phyloP scores from a whole-genome alignment of 2,888 invertebrate species.

The Apamea monoglypha region DNA sequence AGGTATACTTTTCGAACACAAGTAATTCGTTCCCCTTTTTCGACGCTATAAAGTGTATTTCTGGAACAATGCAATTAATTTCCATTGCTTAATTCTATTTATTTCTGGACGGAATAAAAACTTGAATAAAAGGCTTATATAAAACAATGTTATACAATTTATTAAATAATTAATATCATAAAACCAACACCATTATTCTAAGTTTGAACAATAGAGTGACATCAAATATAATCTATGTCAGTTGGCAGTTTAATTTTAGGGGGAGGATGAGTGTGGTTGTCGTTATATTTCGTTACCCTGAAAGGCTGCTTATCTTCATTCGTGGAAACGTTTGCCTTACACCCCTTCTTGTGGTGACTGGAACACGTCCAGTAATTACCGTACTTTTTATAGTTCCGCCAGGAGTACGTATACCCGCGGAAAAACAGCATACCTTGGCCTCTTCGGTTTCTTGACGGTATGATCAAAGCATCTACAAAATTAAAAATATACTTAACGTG shows the following conservation, averaged over 20 bases:
- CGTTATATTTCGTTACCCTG: slow-evolving; percentile 69
- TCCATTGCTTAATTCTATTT: background rate
- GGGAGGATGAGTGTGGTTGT: slow-evolving; percentile 77
- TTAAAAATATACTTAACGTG: slow-evolving; percentile 31
- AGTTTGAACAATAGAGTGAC: slow-evolving; percentile 25
- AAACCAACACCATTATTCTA: slow-evolving; percentile 44
- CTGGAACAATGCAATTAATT: slow-evolving; percentile 72
- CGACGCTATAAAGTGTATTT: slow-evolving; percentile 83
- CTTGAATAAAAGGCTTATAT: slow-evolving; percentile 47
- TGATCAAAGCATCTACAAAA: slow-evolving; percentile 78
- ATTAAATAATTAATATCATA: slow-evolving; percentile 31
- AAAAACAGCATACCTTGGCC: slow-evolving; percentile 77
- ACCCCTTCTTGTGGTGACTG: slow-evolving; percentile 83
- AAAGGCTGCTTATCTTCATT: slow-evolving; percentile 71
- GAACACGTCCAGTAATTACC: slow-evolving; percentile 85
- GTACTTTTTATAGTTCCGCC: slow-evolving; percentile 75
- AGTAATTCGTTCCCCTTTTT: slow-evolving; percentile 81
- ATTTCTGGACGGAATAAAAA: background rate
- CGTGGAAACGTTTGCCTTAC: slow-evolving; percentile 78
- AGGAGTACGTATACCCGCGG: slow-evolving; percentile 79
- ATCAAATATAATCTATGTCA: slow-evolving; percentile 67
- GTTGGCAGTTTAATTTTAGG: slow-evolving; percentile 69
- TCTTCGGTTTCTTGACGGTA: slow-evolving; percentile 76
- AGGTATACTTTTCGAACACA: slow-evolving; percentile 82
- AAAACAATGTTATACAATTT: slow-evolving; percentile 49